Base-by-base conservation (phyloP, 2,113 vertebrate genomes). In the Glaucidium brasilianum region DNA sequence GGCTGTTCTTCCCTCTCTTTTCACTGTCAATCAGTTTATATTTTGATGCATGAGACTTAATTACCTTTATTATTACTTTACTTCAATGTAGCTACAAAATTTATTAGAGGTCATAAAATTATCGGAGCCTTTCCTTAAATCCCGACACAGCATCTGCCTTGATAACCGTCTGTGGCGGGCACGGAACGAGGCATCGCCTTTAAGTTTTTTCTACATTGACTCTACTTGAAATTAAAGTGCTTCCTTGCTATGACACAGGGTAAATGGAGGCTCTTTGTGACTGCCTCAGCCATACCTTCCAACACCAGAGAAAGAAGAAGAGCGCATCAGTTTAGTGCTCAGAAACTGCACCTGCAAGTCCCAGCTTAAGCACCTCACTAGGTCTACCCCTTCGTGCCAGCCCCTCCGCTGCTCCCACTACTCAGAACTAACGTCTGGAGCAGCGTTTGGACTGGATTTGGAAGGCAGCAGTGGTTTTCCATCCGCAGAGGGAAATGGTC, bases 401-500 rank as follows among this genome's bases (percentile, higher is more conserved):
- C 67, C 81, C 34, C 32, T 16, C 63, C 4, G 2, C 30, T 5
- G 19, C 71, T 60, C 45, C 2, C 16, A 1, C 20, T 13, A 0
- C 47, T 15, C 13, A 1, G 55, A 55, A 75, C 30, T 2, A 32
- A 34, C 3, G 0, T 2, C 62, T 23, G 49, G n/a, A 55, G 64
- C 1, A 2, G 52, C 5, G 23, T 4, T 16, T 23, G n/a, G 41
- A 30, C 43, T 7, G 35, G 25, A 17, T 21, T 15, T 16, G 41
- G 86, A 27, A 55, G 58, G 60, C 23, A 49, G 23, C 1, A 10
- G 37, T 58, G 6, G 1, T 3, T 34, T 76, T 66, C 62, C 58
- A 15, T 1, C 2, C 11, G 0, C 68, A 18, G 59, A 43, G n/a
- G 52, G 53, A 79, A 85, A 13, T 0, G 6, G 34, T 2, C 75